phyloP scores from a whole-genome alignment of 1,140 invertebrate species.

The Brachionus koreanus region DNA sequence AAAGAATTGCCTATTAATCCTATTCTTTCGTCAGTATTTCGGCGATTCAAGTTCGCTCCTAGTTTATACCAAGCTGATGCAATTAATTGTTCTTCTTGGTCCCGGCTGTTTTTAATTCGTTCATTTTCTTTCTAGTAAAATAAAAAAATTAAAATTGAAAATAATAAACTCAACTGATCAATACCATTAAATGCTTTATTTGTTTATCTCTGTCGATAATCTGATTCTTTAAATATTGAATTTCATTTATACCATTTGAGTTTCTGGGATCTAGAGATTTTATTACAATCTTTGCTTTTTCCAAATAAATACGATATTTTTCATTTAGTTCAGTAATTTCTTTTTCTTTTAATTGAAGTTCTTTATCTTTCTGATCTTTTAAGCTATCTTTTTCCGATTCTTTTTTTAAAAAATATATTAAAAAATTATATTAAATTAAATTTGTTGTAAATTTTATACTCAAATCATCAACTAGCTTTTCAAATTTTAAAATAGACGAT shows the following conservation, averaged over 20 bases:
- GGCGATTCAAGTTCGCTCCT: conserved; percentile 12
- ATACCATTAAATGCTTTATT: conserved; percentile 35
- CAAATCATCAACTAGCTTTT: background rate
- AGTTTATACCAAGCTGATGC: conserved; percentile 42
- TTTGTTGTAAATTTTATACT: background rate
- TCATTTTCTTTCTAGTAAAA: conserved; percentile 28
- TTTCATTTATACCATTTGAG: conserved; percentile 13
- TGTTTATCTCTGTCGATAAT: conserved; percentile 27
- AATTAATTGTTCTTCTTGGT: conserved; percentile 35
- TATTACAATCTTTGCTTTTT: conserved; percentile 42
- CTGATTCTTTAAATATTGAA: conserved; percentile 36
- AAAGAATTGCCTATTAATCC: conserved; percentile 15
- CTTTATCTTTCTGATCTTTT: conserved; percentile 8
- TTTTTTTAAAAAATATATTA: background rate
- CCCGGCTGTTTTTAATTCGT: conserved; percentile 1
- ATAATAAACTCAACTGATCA: background rate
- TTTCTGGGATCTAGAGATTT: conserved; percentile 24
- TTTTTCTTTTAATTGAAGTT: conserved; percentile 24
- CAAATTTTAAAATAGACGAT: background rate
- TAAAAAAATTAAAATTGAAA: background rate
- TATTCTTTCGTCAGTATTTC: conserved; percentile 33
- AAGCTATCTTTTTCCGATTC: background rate
- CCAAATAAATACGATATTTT: conserved; percentile 13
- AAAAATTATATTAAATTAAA: background rate
- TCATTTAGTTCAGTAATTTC: conserved; percentile 32